Evolutionary conservation across 2,113 vertebrate species (phyloP).

Genomic region (Macquaria ambigua): DNA sequence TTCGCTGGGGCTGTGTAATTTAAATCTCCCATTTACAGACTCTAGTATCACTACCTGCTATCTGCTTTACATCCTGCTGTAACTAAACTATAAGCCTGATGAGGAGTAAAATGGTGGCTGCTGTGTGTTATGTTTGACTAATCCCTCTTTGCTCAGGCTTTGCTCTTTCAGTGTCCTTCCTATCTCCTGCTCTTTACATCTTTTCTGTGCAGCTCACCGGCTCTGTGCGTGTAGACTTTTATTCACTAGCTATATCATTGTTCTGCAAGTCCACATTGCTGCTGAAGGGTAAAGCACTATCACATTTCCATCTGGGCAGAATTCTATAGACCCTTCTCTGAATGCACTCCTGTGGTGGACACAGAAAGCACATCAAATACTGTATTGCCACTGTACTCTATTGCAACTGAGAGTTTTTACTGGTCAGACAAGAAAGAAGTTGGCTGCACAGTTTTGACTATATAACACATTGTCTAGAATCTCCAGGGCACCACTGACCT

Average conservation of each 20-base stretch:
- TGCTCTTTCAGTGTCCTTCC: constrained; percentile 6
- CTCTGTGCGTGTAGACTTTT: constrained; percentile 4
- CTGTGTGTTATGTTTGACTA: constrained; percentile 19
- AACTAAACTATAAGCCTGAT: constrained; percentile 17
- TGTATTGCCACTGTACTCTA: neutral
- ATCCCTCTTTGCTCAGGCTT: constrained; percentile 22
- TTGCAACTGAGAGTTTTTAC: neutral
- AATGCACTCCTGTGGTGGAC: neutral
- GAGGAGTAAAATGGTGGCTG: constrained; percentile 16
- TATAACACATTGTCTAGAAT: constrained; percentile 10
- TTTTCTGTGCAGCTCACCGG: neutral
- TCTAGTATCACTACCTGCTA: neutral
- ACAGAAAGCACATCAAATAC: constrained; percentile 1
- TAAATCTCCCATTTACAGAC: constrained; percentile 21
- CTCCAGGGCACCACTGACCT: constrained; percentile 44
- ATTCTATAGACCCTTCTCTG: constrained; percentile 14
- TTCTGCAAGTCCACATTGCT: constrained; percentile 1
- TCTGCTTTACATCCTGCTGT: constrained; percentile 29
- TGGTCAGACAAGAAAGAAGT: constrained; percentile 10
- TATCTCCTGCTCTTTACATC: constrained; percentile 42
- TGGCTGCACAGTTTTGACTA: neutral
- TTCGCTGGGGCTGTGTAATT: neutral
- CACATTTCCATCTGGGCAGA: constrained; percentile 34
- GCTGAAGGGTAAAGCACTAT: neutral
- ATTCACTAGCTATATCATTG: constrained; percentile 1